Conservation (phyloP, 2,797 vertebrate species). For the Acipenser transmontanus region DNA sequence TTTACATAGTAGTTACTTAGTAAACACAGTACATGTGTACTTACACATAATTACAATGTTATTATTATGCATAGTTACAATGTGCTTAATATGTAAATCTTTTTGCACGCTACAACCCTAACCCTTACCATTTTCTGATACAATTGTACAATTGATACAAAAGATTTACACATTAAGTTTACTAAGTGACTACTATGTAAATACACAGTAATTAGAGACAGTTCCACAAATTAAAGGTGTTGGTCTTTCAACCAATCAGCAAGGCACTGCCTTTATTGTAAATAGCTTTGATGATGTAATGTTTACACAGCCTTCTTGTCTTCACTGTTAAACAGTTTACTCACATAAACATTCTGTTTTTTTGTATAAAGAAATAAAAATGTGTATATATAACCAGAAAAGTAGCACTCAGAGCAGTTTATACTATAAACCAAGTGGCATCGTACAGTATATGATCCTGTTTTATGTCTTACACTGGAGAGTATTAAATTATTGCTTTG, state of each 20-base stretch:
- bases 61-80: too few species aligned
- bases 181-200: not conserved
- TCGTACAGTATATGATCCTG: constrained; percentile 23
- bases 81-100: too few species aligned
- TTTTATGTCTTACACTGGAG: constrained; percentile 10
- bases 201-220: constrained; percentile 49
- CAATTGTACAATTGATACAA: too few species aligned
- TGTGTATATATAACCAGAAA: constrained; percentile 11
- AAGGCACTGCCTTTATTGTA: constrained; percentile 28
- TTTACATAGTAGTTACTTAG: too few species aligned
- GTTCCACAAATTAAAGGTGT: constrained; percentile 53
- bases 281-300: constrained; percentile 44
- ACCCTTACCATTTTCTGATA: too few species aligned
- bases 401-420: constrained; percentile 6
- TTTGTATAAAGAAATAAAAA: constrained; percentile 31
- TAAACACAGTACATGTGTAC: too few species aligned
- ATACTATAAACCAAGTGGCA: constrained; percentile 8
- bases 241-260: constrained; percentile 49
- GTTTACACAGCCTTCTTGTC: constrained; percentile 53
- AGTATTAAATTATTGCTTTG: not conserved
- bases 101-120: too few species aligned
- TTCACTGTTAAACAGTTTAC: constrained; percentile 59
- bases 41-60: too few species aligned
- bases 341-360: constrained; percentile 33
- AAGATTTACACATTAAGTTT: too few species aligned